Evolutionary conservation across 2,888 invertebrate genomes (phyloP).

Genomic region (Molanna angustata): DNA sequence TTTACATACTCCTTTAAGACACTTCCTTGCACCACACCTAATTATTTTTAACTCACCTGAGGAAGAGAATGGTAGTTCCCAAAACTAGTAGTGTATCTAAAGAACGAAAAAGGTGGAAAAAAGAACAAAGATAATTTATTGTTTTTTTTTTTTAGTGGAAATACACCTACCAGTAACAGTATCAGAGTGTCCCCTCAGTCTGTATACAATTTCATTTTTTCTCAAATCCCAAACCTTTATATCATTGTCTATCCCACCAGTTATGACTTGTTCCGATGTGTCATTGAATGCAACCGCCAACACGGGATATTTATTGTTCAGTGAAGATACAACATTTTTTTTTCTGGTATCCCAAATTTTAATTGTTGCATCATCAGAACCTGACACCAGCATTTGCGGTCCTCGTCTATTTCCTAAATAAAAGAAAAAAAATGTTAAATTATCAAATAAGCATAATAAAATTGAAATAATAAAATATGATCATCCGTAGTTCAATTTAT

Average conservation of each 20-base stretch:
- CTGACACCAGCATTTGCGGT: constrained; percentile 86
- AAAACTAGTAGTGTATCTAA: background rate
- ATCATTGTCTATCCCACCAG: constrained; percentile 95
- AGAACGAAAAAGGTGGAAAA: background rate
- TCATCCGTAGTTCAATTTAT: too few species aligned
- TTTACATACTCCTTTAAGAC: too few species aligned
- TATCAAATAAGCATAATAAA: background rate
- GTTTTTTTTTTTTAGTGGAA: too few species aligned
- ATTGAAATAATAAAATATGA: too few species aligned
- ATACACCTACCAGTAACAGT: constrained; percentile 77
- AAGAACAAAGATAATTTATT: background rate
- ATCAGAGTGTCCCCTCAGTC: constrained; percentile 91
- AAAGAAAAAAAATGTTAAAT: constrained; percentile 3
- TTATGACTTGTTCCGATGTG: constrained; percentile 91
- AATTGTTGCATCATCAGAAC: constrained; percentile 92
- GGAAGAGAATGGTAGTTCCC: too few species aligned
- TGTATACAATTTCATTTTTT: constrained; percentile 79
- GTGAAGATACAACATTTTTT: constrained; percentile 69
- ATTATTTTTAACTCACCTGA: too few species aligned
- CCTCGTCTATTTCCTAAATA: constrained; percentile 75
- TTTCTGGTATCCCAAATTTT: constrained; percentile 92
- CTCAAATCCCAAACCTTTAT: constrained; percentile 97
- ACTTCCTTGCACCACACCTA: too few species aligned
- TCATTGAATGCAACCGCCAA: constrained; percentile 93
- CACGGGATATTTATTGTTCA: constrained; percentile 74